phyloP scores from a whole-genome alignment of 2,113 vertebrate genomes.

The Cervus canadensis region DNA sequence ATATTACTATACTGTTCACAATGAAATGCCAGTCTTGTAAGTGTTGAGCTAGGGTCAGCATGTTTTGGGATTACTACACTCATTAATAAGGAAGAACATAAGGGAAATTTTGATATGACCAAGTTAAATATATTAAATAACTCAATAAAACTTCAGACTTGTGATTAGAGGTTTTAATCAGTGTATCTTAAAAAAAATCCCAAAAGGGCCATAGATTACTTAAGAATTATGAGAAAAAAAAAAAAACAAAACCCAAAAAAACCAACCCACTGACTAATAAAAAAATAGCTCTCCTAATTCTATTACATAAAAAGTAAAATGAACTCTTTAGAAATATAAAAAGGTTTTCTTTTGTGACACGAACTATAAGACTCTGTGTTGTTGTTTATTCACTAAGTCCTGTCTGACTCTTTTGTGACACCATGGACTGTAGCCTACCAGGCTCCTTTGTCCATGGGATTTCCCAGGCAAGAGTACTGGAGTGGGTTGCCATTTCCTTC shows the following conservation, averaged over 20 bases:
- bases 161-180: neutral
- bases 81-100: neutral
- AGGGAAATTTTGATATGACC: neutral
- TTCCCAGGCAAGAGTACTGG: neutral
- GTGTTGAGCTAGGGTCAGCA: neutral
- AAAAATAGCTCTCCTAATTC: neutral
- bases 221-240: neutral
- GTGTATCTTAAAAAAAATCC: neutral
- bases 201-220: neutral
- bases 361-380: neutral
- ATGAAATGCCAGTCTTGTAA: neutral
- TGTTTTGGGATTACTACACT: neutral
- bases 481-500: neutral
- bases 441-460: neutral
- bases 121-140: neutral
- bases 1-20: neutral
- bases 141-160: neutral
- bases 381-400: neutral
- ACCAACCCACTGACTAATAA: neutral
- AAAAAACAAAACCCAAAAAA: neutral
- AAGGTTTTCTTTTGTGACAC: neutral
- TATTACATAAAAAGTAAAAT: constrained; percentile 6
- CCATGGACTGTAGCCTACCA: neutral
- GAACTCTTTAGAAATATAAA: neutral
- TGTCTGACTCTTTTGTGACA: neutral